Evolutionary conservation across 2,113 vertebrate genomes (phyloP).

Genomic region (Perca fluviatilis): DNA sequence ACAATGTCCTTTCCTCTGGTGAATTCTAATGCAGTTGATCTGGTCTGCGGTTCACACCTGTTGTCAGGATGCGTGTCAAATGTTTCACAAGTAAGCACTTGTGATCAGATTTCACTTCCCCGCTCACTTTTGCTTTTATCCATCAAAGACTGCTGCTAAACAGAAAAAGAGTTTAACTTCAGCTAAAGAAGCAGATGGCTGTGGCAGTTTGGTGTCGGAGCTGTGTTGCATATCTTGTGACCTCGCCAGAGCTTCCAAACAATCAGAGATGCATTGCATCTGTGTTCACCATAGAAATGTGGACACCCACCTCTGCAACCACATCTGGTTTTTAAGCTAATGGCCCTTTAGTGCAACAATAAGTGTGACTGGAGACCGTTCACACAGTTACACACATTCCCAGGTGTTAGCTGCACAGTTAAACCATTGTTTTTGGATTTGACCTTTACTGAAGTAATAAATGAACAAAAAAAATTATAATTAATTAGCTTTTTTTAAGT

Average conservation of each 20-base stretch:
- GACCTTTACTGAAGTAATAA: slow-evolving; percentile 19
- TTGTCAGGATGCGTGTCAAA: slow-evolving; percentile 35
- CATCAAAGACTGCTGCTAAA: slow-evolving; percentile 21
- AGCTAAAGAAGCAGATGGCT: slow-evolving; percentile 18
- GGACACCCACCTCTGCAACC: not conserved
- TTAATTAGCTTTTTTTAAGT: not conserved
- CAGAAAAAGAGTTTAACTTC: slow-evolving; percentile 31
- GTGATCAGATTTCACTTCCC: slow-evolving; percentile 55
- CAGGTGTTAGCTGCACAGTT: slow-evolving; percentile 19
- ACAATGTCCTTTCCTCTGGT: not conserved
- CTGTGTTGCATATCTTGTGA: slow-evolving; percentile 9
- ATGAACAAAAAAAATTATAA: not conserved
- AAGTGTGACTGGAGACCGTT: slow-evolving; percentile 23
- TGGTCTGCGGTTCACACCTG: slow-evolving; percentile 26
- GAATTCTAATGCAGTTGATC: slow-evolving; percentile 16
- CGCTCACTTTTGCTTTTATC: slow-evolving; percentile 43
- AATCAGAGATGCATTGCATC: not conserved
- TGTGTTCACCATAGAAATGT: slow-evolving; percentile 9
- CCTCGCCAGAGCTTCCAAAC: slow-evolving; percentile 27
- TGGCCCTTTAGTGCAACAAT: slow-evolving; percentile 10
- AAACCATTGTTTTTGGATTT: slow-evolving; percentile 7
- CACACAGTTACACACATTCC: slow-evolving; percentile 11
- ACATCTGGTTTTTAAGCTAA: slow-evolving; percentile 13
- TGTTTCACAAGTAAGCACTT: slow-evolving; percentile 62
- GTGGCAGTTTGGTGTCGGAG: slow-evolving; percentile 5